phyloP scores from a whole-genome alignment of 2,888 invertebrate species.

The Drosophila neutralis region DNA sequence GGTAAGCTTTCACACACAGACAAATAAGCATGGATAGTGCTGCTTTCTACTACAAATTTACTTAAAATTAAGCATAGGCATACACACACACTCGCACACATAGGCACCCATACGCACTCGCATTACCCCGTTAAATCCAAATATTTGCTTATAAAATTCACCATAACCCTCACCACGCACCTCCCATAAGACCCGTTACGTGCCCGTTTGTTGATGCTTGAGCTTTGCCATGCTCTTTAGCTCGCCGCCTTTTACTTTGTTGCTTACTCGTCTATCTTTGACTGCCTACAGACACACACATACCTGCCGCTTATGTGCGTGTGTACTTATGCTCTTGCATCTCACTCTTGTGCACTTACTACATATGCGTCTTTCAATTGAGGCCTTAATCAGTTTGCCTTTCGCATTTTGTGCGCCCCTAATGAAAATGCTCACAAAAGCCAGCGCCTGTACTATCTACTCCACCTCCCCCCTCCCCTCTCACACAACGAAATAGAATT shows the following conservation, averaged over 20 bases:
- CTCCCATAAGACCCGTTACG: constrained; percentile 32
- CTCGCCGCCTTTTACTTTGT: constrained; percentile 3
- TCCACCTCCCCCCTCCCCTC: too few relatives aligned
- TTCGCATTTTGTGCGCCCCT: constrained; percentile 66
- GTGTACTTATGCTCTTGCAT: constrained; percentile 27
- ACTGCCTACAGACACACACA: background rate
- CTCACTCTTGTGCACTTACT: constrained; percentile 37
- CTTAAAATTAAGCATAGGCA: constrained; percentile 55
- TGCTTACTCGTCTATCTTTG: constrained; percentile 18
- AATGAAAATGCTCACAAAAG: constrained; percentile 61
- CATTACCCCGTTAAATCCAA: constrained; percentile 72
- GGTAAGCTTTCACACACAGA: constrained; percentile 19
- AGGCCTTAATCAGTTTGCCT: constrained; percentile 77
- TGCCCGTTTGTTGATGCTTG: constrained; percentile 61
- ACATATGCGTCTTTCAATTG: constrained; percentile 54
- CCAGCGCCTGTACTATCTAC: background rate
- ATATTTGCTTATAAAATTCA: constrained; percentile 74
- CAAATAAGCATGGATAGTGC: constrained; percentile 14
- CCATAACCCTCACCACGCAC: constrained; percentile 17
- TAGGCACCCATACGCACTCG: background rate
- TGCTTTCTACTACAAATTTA: constrained; percentile 43
- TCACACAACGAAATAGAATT: constrained; percentile 54
- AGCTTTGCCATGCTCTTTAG: constrained; percentile 49
- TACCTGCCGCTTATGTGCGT: constrained; percentile 10
- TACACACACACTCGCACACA: constrained; percentile 2